Evolutionary conservation across 2,113 vertebrate species (phyloP).

Genomic region (Datnioides undecimradiatus): DNA sequence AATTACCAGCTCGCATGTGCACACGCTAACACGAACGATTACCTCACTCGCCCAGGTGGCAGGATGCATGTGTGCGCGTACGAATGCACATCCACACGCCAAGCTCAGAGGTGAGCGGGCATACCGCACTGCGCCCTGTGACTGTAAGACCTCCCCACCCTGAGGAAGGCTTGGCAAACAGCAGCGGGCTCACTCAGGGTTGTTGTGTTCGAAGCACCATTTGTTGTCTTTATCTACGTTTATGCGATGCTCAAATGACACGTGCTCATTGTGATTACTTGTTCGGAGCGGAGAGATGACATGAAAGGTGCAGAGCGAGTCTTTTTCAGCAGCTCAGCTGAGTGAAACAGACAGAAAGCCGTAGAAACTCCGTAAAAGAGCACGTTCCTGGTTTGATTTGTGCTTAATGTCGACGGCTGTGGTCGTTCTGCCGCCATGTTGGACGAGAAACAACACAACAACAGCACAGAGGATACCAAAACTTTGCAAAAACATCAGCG

Average conservation of each 20-base stretch:
- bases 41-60: conserved; percentile 38
- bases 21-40: conserved; percentile 27
- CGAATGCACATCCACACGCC: background rate
- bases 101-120: background rate
- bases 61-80: background rate
- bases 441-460: too few species aligned
- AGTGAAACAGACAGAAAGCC: too few species aligned
- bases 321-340: too few species aligned
- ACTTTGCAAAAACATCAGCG: too few species aligned
- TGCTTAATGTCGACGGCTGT: too few species aligned
- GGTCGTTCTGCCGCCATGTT: too few species aligned
- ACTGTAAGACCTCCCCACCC: conserved; percentile 8
- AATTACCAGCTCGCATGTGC: conserved; percentile 37
- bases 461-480: too few species aligned
- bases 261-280: background rate
- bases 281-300: too few species aligned
- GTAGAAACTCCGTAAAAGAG: too few species aligned
- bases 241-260: background rate
- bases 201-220: too few species aligned
- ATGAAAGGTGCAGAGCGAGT: too few species aligned
- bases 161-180: background rate
- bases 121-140: background rate
- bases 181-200: background rate
- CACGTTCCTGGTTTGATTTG: too few species aligned
- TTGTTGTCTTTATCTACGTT: background rate